Base-by-base conservation (phyloP, 2,888 invertebrate genomes). In the Leptinotarsa peninsularis region DNA sequence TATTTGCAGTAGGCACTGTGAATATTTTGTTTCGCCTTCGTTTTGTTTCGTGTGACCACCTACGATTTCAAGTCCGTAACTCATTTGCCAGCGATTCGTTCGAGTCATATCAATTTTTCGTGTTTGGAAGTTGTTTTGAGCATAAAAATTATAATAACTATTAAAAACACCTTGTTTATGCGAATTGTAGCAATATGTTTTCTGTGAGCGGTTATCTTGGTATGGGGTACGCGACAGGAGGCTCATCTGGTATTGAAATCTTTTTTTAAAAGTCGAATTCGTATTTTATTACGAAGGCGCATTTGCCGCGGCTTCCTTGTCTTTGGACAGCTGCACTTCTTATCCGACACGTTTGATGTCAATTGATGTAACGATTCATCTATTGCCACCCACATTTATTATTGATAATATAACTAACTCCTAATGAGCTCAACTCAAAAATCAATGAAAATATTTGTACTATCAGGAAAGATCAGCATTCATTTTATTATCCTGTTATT, bases 151-250 rank as follows among this genome's bases (percentile, higher is more conserved):
- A 82, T 78, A 77, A 79, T 80, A 81, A 80, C 82, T 81, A 82
- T 83, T 83, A 83, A 80, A 81, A 82, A 83, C 84, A 85, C 84
- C 84, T 85, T 84, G 84, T 84, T 84, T 84, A 83, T 84, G 83
- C 83, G 83, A 83, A 82, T 82, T 81, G 81, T 81, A 76, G 83
- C 82, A 80, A 83, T 84, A 83, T 82, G 83, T 85, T 84, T 80
- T 80, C 78, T 77, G 80, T 78, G 78, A 81, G 81, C 81, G 79
- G 82, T 83, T 81, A 82, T 81, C 84, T 81, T 82, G 81, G 84
- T 79, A 84, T 84, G 85, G 83, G 85, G 84, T 81, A 79, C 84
- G 75, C 84, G 75, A 82, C 82, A 79, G 84, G 84, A 78, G 81
- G 82, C 78, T 82, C 78, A 76, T 70, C 67, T 75, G 75, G 73